Conservation (phyloP, 2,888 invertebrate species). For the Diadromus collaris region DNA sequence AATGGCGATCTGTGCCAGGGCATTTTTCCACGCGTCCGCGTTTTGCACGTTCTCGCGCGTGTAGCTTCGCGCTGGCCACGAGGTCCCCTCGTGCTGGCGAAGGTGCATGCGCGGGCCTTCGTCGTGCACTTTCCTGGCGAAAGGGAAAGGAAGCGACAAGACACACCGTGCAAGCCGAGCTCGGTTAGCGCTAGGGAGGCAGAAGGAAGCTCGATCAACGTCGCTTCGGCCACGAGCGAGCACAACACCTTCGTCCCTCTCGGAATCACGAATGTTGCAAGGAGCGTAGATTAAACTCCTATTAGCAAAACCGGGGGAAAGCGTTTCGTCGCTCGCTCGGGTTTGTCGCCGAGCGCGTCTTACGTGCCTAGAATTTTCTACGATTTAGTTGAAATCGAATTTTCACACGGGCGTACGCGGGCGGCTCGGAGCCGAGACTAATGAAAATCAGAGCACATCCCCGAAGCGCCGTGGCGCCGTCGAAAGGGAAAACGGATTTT, state of each 20-base stretch:
- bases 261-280: constrained; percentile 10
- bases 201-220: constrained; percentile 34
- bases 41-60: constrained; percentile 32
- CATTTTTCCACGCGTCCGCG: constrained; percentile 35
- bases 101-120: constrained; percentile 55
- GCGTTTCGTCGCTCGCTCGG: constrained; percentile 46
- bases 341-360: constrained; percentile 23
- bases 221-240: constrained; percentile 1
- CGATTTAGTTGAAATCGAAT: constrained; percentile 57
- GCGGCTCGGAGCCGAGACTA: constrained; percentile 2
- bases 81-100: constrained; percentile 47
- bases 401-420: constrained; percentile 38
- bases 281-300: constrained; percentile 19
- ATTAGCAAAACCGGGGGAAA: constrained; percentile 55
- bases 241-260: constrained; percentile 11
- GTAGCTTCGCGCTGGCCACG: constrained; percentile 24
- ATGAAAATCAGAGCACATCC: constrained; percentile 33
- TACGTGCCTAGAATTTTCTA: constrained; percentile 58
- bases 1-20: constrained; percentile 22
- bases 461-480: neutral
- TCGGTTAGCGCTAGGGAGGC: constrained; percentile 32
- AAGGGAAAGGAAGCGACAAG: constrained; percentile 60
- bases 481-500: constrained; percentile 56
- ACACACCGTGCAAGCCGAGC: constrained; percentile 7
- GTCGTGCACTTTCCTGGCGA: constrained; percentile 62